Conservation (phyloP, 1,140 invertebrate species). For the Caenorhabditis latens region DNA sequence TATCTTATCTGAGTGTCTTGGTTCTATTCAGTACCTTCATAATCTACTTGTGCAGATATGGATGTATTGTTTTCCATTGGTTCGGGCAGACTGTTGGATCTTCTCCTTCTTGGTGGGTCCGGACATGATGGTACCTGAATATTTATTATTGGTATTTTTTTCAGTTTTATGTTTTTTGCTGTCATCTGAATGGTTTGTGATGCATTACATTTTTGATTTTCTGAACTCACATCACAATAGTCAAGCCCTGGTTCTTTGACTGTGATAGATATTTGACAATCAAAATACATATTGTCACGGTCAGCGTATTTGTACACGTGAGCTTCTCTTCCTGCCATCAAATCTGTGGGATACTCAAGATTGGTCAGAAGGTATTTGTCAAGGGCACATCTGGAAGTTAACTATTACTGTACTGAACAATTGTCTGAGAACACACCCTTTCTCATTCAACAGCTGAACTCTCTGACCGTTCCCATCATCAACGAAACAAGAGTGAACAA, state of each 20-base stretch:
- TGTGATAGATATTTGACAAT: slow-evolving; percentile 75
- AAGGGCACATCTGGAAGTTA: slow-evolving; percentile 71
- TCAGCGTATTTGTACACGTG: slow-evolving; percentile 78
- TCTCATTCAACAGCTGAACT: slow-evolving; percentile 73
- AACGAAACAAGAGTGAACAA: slow-evolving; percentile 74
- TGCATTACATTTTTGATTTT: background rate
- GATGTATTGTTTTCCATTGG: background rate
- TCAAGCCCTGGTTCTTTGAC: slow-evolving; percentile 74
- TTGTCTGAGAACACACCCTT: slow-evolving; percentile 69
- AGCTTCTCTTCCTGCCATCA: slow-evolving; percentile 77
- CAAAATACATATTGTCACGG: slow-evolving; percentile 75
- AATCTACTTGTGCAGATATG: background rate
- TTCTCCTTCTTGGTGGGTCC: slow-evolving; percentile 72
- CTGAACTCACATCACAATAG: slow-evolving; percentile 70
- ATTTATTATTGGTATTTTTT: background rate
- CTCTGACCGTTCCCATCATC: slow-evolving; percentile 76
- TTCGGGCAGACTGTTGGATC: slow-evolving; percentile 30
- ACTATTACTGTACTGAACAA: background rate
- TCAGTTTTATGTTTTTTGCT: background rate
- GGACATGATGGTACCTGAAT: slow-evolving; percentile 75
- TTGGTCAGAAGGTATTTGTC: slow-evolving; percentile 76
- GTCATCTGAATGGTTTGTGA: background rate
- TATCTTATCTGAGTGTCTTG: background rate
- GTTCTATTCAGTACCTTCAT: background rate
- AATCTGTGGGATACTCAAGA: slow-evolving; percentile 74